Percentiles rank a stretch among this genome's conserved stretches.
Conservation (phyloP, 2,797 vertebrate genomes). For the Phalanger gymnotis region DNA sequence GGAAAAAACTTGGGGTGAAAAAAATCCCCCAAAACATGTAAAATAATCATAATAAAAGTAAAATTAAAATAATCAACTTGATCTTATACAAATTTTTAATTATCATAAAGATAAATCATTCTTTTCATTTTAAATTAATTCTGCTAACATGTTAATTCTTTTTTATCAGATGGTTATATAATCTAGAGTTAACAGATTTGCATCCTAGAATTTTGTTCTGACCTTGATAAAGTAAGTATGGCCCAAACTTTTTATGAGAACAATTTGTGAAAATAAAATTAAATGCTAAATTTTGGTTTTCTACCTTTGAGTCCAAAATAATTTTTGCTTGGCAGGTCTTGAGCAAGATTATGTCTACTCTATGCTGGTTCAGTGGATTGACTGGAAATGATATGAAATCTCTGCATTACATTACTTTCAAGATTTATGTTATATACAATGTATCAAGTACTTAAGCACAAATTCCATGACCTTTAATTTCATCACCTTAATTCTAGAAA, state of each 20-base stretch:
- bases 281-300: neutral
- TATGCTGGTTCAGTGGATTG: conserved; percentile 63
- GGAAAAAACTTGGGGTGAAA: neutral
- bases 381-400: conserved; percentile 19
- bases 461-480: neutral
- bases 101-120: neutral
- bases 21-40: neutral
- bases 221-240: conserved; percentile 17
- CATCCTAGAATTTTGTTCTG: conserved; percentile 29
- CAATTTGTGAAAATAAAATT: neutral
- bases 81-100: neutral
- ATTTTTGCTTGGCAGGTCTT: conserved; percentile 62
- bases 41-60: neutral
- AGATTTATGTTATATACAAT: neutral
- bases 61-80: neutral
- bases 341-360: conserved; percentile 32
- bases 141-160: conserved; percentile 13
- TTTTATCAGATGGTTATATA: conserved; percentile 10
- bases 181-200: neutral
- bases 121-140: conserved; percentile 11
- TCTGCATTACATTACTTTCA: neutral
- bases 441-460: neutral
- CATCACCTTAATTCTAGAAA: neutral
- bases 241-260: neutral
- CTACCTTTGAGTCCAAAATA: conserved; percentile 68